These are phyloP conservation scores for Ptilorrhoa leucosticta DNA, from an alignment of 2,113 vertebrate species.

Conservation along the genomic window DNA sequence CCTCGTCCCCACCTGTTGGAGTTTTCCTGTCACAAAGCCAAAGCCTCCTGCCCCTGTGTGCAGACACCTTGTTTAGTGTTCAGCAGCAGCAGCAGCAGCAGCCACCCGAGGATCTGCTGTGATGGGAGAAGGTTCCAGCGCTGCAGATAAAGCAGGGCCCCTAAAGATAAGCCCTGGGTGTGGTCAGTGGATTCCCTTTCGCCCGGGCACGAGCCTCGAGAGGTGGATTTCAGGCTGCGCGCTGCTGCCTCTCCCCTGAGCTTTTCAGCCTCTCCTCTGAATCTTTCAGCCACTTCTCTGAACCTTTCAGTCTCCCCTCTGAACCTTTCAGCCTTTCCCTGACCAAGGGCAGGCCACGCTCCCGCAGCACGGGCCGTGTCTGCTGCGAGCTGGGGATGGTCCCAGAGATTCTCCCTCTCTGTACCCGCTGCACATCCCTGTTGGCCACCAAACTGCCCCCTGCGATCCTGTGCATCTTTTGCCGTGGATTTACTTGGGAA, in stretches of 20 bases:
- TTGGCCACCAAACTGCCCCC: neutral
- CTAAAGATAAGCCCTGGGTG: neutral
- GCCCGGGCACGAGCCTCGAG: rapidly evolving
- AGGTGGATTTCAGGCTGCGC: neutral
- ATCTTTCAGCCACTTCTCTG: neutral
- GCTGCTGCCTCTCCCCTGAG: neutral
- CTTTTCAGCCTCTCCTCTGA: neutral
- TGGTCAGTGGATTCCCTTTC: neutral
- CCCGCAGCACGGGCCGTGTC: neutral
- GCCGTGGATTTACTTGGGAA: neutral
- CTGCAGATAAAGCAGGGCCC: neutral
- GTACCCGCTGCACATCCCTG: neutral
- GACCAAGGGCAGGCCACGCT: neutral
- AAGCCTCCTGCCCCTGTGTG: neutral
- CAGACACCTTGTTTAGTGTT: neutral
- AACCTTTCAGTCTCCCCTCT: neutral
- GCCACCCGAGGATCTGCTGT: neutral
- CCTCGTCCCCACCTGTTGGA: neutral
- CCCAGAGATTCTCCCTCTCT: neutral
- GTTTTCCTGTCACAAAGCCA: neutral
- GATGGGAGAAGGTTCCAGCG: neutral
- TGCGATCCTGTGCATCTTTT: rapidly evolving
- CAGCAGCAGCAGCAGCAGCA: conserved; percentile 5
- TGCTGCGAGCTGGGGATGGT: neutral
- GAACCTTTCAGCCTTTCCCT: neutral